A percentile compares a stretch with the other conserved stretches of the same genome.
Evolutionary conservation across 2,888 invertebrate species (phyloP).

Genomic region (Lissonota sp.): DNA sequence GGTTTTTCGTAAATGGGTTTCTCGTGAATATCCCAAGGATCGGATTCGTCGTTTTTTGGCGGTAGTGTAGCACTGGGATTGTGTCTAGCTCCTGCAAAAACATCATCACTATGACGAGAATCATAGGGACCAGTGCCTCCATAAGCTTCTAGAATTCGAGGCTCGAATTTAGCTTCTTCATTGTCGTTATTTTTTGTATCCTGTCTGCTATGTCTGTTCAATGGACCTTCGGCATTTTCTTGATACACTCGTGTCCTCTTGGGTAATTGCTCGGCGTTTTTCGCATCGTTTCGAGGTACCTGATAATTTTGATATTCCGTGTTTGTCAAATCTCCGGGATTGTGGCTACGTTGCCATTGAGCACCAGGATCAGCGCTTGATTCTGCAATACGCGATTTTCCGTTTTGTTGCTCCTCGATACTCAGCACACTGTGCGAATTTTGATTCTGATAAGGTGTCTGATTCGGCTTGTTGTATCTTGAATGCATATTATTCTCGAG

Average conservation of each 20-base stretch:
- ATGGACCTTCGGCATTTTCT: neutral
- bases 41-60: constrained; percentile 64
- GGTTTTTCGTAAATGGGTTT: constrained; percentile 64
- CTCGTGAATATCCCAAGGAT: constrained; percentile 76
- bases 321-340: constrained; percentile 70
- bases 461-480: neutral
- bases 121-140: constrained; percentile 76
- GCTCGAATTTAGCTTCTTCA: constrained; percentile 54
- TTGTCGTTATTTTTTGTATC: constrained; percentile 26
- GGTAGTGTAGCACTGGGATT: constrained; percentile 75
- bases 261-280: neutral
- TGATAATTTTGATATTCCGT: constrained; percentile 56
- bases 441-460: neutral
- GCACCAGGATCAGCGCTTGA: constrained; percentile 6
- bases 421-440: constrained; percentile 35
- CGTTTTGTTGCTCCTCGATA: constrained; percentile 42
- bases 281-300: neutral
- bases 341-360: constrained; percentile 73
- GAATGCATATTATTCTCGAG: constrained; percentile 2
- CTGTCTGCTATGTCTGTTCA: neutral
- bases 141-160: constrained; percentile 76
- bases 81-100: constrained; percentile 69
- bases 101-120: constrained; percentile 66
- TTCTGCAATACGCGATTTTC: neutral
- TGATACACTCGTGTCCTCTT: neutral